Percentiles rank a stretch among this genome's conserved stretches.
phyloP scores from a whole-genome alignment of 2,797 vertebrate genomes.

The Xenops minutus region DNA sequence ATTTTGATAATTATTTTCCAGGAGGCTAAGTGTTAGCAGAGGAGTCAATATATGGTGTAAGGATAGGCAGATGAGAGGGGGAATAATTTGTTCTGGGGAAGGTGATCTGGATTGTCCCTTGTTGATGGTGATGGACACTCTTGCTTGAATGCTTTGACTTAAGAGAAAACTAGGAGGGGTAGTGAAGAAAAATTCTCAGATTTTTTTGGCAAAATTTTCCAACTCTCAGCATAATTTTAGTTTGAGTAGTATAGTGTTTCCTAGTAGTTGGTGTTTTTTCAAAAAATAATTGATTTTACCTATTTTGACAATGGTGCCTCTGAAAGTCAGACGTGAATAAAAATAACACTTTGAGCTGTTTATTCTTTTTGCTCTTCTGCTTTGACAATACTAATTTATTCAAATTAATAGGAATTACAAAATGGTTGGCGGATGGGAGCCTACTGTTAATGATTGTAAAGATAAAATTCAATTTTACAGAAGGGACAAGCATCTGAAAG shows the following conservation, averaged over 20 bases:
- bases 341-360: not conserved
- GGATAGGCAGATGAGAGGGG: not conserved
- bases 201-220: not conserved
- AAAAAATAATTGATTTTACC: not conserved
- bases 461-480: not conserved
- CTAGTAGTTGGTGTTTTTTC: not conserved
- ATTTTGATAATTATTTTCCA: not conserved
- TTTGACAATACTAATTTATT: not conserved
- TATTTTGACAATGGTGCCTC: not conserved
- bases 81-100: not conserved
- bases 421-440: not conserved
- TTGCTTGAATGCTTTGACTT: not conserved
- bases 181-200: not conserved
- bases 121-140: not conserved
- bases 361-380: not conserved
- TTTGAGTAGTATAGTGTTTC: not conserved
- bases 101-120: not conserved
- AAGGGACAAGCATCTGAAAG: not conserved
- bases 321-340: not conserved
- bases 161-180: not conserved
- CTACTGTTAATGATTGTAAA: not conserved
- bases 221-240: not conserved
- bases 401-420: not conserved
- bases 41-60: fast-evolving
- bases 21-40: not conserved